Base-by-base conservation (phyloP, 2,797 vertebrate genomes). In the Allobates femoralis region DNA sequence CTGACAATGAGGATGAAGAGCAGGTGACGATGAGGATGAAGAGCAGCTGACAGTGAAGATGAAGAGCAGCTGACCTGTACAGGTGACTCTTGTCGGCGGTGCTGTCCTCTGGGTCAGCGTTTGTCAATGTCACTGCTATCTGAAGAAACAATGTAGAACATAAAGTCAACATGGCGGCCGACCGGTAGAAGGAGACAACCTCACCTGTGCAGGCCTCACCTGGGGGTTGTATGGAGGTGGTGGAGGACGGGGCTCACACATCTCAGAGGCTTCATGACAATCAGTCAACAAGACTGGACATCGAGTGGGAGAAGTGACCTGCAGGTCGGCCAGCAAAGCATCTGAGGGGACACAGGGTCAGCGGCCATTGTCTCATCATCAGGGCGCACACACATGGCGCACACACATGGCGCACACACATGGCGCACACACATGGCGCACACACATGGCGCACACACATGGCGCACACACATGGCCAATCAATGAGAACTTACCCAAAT, bases 281-380 rank as follows among this genome's bases (percentile, higher is more conserved):
- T 87, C 86, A 0, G 86, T 87, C 51, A 87, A 55, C 15, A 87
- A 46, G 16, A 87, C 86, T 12, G 86, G 86, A 34, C 86, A 84
- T 26, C 75, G 81, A 12, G 86, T 58, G 12, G 66, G 66, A 37
- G 81, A 80, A 32, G 86, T 84, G 1, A 87, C 23, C 76, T 87
- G 86, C n/a, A 87, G 81, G 55, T 87, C 86, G 26, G 86, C 86
- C 6, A 87, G 82, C 1, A 87, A 41, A 1, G 86, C 81, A 58
- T 87, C 86, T 87, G 12, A 18, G 18, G 26, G 8, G 32, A 32
- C 28, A 23, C 5, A 14, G 3, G 15, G 60, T 8, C 66, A 34
- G 7, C 1, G 34, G 66, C 28, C 62, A 26, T 30, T 11, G 28
- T 30, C 12, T 21, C 32, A 37, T 10, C 18, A 21, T 69, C 16